A percentile compares a stretch with the other conserved stretches of the same genome.
Conservation (phyloP, 2,888 invertebrate species). For the Coenonympha arcania region DNA sequence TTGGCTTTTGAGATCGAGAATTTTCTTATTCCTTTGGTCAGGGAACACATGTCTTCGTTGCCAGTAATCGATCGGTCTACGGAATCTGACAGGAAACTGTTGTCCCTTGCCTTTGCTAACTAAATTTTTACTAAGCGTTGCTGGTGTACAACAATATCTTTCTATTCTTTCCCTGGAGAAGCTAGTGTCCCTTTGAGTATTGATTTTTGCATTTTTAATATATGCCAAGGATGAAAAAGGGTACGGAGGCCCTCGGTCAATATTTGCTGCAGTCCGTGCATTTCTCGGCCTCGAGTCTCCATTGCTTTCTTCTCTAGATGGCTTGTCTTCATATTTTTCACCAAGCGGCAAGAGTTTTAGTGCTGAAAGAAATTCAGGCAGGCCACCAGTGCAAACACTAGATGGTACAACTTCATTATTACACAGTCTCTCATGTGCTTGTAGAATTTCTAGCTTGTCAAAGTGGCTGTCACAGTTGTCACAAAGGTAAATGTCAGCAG, state of each 20-base stretch:
- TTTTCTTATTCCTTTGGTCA: constrained; percentile 56
- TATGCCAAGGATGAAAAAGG: constrained; percentile 70
- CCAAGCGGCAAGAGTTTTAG: constrained; percentile 49
- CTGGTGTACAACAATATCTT: constrained; percentile 56
- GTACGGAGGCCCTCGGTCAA: constrained; percentile 62
- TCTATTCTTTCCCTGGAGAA: constrained; percentile 61
- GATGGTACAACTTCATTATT: constrained; percentile 47
- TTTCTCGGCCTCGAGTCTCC: constrained; percentile 45
- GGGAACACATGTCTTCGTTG: constrained; percentile 58
- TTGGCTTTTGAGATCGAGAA: constrained; percentile 64
- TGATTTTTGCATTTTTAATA: constrained; percentile 51
- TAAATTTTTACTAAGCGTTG: constrained; percentile 48
- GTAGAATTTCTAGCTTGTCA: constrained; percentile 61
- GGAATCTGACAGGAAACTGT: constrained; percentile 59
- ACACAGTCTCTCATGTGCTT: constrained; percentile 65
- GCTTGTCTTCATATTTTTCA: constrained; percentile 30
- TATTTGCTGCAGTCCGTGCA: constrained; percentile 47
- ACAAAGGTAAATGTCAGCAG: constrained; percentile 81
- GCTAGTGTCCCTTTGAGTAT: constrained; percentile 46
- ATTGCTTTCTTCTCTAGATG: constrained; percentile 28
- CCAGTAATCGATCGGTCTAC: constrained; percentile 67
- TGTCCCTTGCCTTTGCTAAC: constrained; percentile 54
- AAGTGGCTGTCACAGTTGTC: constrained; percentile 84
- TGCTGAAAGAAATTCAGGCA: constrained; percentile 59
- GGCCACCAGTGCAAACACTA: constrained; percentile 42